Conservation (phyloP, 2,888 invertebrate species). For the Prosopocoilus inquinatus region DNA sequence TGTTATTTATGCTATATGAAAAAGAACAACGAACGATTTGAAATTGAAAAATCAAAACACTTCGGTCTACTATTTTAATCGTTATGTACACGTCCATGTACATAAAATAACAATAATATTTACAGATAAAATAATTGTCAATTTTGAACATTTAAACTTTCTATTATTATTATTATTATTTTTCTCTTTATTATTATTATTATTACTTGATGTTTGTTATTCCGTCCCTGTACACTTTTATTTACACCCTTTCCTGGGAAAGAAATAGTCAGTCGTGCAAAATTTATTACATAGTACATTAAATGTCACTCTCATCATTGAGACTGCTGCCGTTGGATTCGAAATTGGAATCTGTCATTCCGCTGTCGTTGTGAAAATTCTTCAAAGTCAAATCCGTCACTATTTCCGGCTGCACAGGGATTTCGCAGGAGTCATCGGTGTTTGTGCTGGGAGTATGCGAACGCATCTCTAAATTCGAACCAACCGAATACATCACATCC, state of each 20-base stretch:
- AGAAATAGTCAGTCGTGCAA: slow-evolving; percentile 6
- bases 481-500: slow-evolving; percentile 32
- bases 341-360: slow-evolving; percentile 3
- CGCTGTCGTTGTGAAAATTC: slow-evolving; percentile 12
- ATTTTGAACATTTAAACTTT: slow-evolving; percentile 15
- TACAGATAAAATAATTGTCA: slow-evolving; percentile 34
- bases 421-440: slow-evolving; percentile 44
- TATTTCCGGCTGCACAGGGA: slow-evolving; percentile 47
- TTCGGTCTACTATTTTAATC: slow-evolving; percentile 9
- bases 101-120: slow-evolving; percentile 38
- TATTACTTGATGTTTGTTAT: too few relatives aligned
- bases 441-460: slow-evolving; percentile 26
- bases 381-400: slow-evolving; percentile 31
- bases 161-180: neutral
- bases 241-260: slow-evolving; percentile 14
- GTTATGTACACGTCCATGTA: slow-evolving; percentile 43
- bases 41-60: slow-evolving; percentile 18
- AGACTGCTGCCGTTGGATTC: neutral
- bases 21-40: slow-evolving; percentile 30
- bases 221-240: slow-evolving; percentile 18
- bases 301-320: slow-evolving; percentile 3
- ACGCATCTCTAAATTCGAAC: slow-evolving; percentile 27
- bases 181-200: too few relatives aligned
- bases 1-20: slow-evolving; percentile 12
- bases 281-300: neutral